Conservation (phyloP, 2,113 vertebrate genomes). For the Cebidichthys violaceus region DNA sequence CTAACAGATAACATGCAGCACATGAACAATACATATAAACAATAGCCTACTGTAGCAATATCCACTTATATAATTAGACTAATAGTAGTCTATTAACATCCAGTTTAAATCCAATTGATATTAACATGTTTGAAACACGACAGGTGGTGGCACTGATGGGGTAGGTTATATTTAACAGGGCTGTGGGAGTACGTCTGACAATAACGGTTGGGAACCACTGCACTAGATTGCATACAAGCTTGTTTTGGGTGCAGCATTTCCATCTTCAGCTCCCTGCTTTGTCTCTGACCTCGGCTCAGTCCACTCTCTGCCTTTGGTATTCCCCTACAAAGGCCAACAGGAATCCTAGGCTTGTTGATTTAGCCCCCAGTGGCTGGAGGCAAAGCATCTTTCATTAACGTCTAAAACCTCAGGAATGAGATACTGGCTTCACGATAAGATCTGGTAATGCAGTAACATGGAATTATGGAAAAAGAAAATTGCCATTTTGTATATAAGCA, state of each 20-base stretch:
- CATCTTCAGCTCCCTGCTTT: constrained; percentile 60
- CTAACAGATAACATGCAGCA: background rate
- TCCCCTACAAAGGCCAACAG: constrained; percentile 80
- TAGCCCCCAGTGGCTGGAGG: constrained; percentile 77
- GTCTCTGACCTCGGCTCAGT: constrained; percentile 69
- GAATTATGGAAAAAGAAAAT: constrained; percentile 87
- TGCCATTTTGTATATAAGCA: constrained; percentile 88
- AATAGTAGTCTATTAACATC: background rate
- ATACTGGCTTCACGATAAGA: constrained; percentile 84
- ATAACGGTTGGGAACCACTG: background rate
- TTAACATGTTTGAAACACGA: background rate
- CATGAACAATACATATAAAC: background rate
- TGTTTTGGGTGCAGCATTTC: constrained; percentile 56
- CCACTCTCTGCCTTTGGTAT: constrained; percentile 72
- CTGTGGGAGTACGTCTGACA: background rate
- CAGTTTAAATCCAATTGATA: background rate
- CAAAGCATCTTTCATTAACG: constrained; percentile 87
- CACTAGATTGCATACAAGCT: constrained; percentile 33
- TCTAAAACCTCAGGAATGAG: constrained; percentile 86
- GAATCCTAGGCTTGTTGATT: constrained; percentile 82
- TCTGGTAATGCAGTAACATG: constrained; percentile 87
- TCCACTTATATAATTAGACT: background rate
- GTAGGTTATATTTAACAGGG: background rate
- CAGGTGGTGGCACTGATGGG: constrained; percentile 4
- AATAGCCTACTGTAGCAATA: background rate